phyloP scores from a whole-genome alignment of 2,113 vertebrate genomes.

The Lepisosteus oculatus region DNA sequence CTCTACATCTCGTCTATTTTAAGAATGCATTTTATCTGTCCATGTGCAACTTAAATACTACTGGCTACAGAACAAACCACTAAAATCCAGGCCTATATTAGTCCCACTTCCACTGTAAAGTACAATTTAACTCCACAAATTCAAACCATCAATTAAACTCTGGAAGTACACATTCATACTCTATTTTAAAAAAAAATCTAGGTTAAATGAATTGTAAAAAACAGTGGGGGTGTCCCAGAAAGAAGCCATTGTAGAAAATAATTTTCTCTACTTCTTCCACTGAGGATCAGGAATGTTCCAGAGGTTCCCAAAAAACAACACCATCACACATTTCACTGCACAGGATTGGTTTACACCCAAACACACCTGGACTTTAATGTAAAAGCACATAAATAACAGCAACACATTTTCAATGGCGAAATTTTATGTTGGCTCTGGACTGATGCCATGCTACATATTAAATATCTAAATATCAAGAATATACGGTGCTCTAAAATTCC shows the following conservation, averaged over 20 bases:
- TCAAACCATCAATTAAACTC: conserved; percentile 23
- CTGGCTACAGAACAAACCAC: conserved; percentile 20
- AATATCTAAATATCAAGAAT: too few species aligned
- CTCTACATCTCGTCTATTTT: conserved; percentile 25
- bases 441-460: too few species aligned
- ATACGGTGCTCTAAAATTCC: too few species aligned
- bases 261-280: not conserved
- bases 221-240: not conserved
- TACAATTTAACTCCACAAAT: conserved; percentile 12
- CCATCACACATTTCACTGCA: not conserved
- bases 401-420: too few species aligned
- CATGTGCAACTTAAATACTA: not conserved
- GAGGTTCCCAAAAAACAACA: not conserved
- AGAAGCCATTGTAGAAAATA: not conserved
- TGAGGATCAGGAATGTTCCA: not conserved
- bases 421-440: too few species aligned
- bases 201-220: conserved; percentile 2
- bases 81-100: conserved; percentile 9
- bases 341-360: not conserved
- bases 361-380: not conserved
- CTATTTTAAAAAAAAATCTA: conserved; percentile 13
- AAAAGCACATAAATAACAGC: not conserved
- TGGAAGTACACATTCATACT: conserved; percentile 14
- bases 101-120: conserved; percentile 17
- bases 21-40: conserved; percentile 40